Evolutionary conservation across 2,888 invertebrate species (phyloP).

Genomic region (Tipula lateralis): DNA sequence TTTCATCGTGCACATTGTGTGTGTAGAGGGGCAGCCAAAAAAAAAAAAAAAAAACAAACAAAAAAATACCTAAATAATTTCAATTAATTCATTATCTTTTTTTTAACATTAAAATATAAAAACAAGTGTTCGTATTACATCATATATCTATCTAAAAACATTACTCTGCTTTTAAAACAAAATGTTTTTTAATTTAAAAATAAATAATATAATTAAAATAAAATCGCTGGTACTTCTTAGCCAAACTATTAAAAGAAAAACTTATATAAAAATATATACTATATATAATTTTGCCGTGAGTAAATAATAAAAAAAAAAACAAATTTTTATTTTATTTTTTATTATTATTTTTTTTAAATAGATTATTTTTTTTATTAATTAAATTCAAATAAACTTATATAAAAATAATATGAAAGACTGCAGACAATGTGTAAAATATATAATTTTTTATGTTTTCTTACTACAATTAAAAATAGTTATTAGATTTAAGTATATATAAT

Average conservation of each 20-base stretch:
- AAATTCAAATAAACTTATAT: neutral
- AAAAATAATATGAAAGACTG: conserved; percentile 26
- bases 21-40: conserved; percentile 30
- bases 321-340: conserved; percentile 9
- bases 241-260: conserved; percentile 3
- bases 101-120: conserved; percentile 30
- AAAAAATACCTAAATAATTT: neutral
- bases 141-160: conserved; percentile 25
- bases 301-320: neutral
- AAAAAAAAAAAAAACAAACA: no score
- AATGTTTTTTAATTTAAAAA: conserved; percentile 12
- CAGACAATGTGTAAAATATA: conserved; percentile 30
- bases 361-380: neutral
- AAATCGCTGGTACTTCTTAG: conserved; percentile 27
- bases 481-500: neutral
- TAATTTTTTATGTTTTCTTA: conserved; percentile 25
- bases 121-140: conserved; percentile 29
- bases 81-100: neutral
- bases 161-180: conserved; percentile 20
- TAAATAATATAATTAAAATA: conserved; percentile 20
- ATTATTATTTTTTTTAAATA: neutral
- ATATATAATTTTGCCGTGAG: neutral
- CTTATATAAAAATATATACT: neutral
- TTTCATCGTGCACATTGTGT: conserved; percentile 27
- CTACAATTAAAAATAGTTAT: neutral